These are phyloP conservation scores for Sphaerodactylus townsendi DNA, from an alignment of 2,113 vertebrate genomes.

Conservation along the genomic window DNA sequence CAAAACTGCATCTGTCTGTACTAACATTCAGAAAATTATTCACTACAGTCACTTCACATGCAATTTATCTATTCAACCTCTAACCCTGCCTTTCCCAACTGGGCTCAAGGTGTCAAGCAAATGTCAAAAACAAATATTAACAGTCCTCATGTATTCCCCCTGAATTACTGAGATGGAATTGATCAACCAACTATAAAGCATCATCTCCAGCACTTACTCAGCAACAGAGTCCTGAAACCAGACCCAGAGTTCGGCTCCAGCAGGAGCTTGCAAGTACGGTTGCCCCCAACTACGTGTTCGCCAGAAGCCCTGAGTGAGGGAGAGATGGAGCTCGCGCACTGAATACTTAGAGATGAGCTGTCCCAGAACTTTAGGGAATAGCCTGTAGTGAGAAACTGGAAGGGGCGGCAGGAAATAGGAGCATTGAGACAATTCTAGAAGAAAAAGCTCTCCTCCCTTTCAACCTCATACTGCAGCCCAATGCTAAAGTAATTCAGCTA, in stretches of 20 bases:
- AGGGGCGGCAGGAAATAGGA: neutral
- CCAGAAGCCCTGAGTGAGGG: conserved; percentile 92
- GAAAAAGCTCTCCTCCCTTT: neutral
- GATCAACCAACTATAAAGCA: neutral
- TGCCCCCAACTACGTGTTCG: conserved; percentile 92
- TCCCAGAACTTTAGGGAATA: conserved; percentile 95
- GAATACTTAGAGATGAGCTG: conserved; percentile 93
- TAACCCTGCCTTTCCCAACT: too few species aligned
- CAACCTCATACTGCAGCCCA: neutral
- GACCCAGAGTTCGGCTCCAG: conserved; percentile 86
- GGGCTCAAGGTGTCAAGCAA: too few species aligned
- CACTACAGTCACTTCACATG: too few species aligned
- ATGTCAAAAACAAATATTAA: neutral
- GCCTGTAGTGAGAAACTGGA: conserved; percentile 91
- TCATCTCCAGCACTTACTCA: conserved; percentile 80
- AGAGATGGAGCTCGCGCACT: conserved; percentile 89
- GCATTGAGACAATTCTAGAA: neutral
- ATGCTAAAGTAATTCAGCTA: neutral
- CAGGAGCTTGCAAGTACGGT: conserved; percentile 87
- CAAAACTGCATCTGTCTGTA: neutral
- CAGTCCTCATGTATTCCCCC: neutral
- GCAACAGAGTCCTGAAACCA: conserved; percentile 93
- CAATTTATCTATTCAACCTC: too few species aligned
- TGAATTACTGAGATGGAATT: neutral
- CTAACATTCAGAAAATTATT: neutral